Evolutionary conservation across 1,140 invertebrate genomes (phyloP), one percentile per base, ranked within the genome.

Genomic region (Samia ricini): DNA sequence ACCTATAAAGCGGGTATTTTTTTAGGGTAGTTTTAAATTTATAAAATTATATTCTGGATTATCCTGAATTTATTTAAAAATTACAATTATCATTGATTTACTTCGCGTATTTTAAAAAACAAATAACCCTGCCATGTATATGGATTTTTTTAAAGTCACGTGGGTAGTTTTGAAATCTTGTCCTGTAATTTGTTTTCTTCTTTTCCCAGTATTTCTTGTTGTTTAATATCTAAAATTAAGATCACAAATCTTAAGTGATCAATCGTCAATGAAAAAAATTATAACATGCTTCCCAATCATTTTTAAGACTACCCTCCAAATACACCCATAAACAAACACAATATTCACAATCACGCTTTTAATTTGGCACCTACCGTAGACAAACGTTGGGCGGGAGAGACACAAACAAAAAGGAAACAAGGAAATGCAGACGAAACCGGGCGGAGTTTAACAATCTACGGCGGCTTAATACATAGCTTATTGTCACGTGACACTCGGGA

Each of bases 381-480:
- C 10, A 42, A 42, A 42, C 15, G 8, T 42, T 15, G 33, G 33
- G 33, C 22, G 51, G 1, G 21, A 20, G 19, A 20, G 19, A 6
- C 7, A 22, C 20, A 52, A 52, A 52, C 8, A 23, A 52, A 8
- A 7, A 52, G 2, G 8, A 21, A 22, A 10, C 49, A 19, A 22
- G 21, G 23, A 33, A 33, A 56, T 29, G 66, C 72, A 75, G 81
- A 75, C 86, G 79, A 76, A 80, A 76, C 60, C 81, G 72, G 73
- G 83, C 75, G 76, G 69, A 66, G 33, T 64, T 73, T 58, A 42
- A 76, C 72, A 63, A 61, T 67, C 74, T 85, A 87, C 79, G 64
- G 79, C 74, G 67, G 76, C 75, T 78, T 79, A 69, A 71, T 77
- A 73, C 77, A 68, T 81, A 85, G 77, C 80, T 87, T 89, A 87